Percentiles rank a stretch among this genome's conserved stretches.
Evolutionary conservation across 2,113 vertebrate genomes (phyloP).

Genomic region (Hydrochoerus hydrochaeris): DNA sequence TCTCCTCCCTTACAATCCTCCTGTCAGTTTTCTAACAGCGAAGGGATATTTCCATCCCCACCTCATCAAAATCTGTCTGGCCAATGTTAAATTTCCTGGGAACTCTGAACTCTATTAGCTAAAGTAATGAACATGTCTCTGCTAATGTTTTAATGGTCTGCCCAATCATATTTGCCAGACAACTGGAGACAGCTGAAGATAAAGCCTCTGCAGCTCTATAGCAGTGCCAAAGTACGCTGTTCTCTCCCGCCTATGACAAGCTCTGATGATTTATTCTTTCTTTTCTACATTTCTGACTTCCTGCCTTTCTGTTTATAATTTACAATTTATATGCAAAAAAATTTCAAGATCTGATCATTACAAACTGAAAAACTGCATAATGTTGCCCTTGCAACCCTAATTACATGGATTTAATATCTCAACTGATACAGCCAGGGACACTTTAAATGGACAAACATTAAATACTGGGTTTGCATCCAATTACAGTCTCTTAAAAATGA

Average conservation of each 20-base stretch:
- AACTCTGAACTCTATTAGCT: slow-evolving; percentile 53
- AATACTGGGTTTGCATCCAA: neutral
- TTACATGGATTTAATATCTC: slow-evolving; percentile 42
- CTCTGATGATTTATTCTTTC: slow-evolving; percentile 34
- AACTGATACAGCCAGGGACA: neutral
- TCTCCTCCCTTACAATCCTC: neutral
- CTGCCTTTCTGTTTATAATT: slow-evolving; percentile 51
- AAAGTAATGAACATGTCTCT: slow-evolving; percentile 57
- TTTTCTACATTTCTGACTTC: slow-evolving; percentile 17
- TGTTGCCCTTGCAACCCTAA: slow-evolving; percentile 18
- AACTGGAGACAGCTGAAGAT: neutral
- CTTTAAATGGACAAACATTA: slow-evolving; percentile 49
- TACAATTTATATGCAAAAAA: slow-evolving; percentile 67
- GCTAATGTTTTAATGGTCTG: slow-evolving; percentile 50
- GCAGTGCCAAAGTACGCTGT: neutral
- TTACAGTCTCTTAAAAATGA: slow-evolving; percentile 23
- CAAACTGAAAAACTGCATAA: neutral
- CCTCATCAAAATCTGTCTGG: slow-evolving; percentile 14
- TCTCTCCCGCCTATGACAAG: neutral
- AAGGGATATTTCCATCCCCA: neutral
- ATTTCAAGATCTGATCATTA: slow-evolving; percentile 35
- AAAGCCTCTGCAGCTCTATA: neutral
- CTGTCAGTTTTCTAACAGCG: neutral
- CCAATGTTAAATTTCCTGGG: slow-evolving; percentile 28
- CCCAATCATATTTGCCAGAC: slow-evolving; percentile 38